These are phyloP conservation scores for Merodon equestris DNA, from an alignment of 2,888 invertebrate genomes.

Conservation along the genomic window DNA sequence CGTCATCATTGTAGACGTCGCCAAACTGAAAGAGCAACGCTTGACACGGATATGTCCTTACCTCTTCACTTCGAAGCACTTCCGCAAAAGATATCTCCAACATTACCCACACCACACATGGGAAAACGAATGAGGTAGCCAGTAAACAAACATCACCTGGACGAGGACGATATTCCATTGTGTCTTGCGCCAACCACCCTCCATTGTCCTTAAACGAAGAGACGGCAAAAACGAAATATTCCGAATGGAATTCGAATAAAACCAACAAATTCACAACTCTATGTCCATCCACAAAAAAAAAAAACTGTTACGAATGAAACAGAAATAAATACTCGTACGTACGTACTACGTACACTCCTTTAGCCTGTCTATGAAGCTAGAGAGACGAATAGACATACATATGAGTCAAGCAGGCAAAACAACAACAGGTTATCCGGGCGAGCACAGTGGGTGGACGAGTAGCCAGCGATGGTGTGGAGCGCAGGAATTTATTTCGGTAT, in stretches of 20 bases:
- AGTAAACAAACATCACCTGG: constrained; percentile 1
- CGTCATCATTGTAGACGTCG: constrained; percentile 17
- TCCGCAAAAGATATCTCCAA: background rate
- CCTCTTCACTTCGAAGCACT: constrained; percentile 18
- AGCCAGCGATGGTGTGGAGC: no score
- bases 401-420: constrained; percentile 11
- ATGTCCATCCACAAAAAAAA: constrained; percentile 17
- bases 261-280: constrained; percentile 2
- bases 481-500: constrained; percentile 29
- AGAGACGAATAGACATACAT: background rate
- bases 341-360: background rate
- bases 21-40: constrained; percentile 42
- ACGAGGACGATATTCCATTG: background rate
- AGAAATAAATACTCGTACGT: constrained; percentile 5
- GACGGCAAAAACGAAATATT: no score
- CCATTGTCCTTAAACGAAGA: no score
- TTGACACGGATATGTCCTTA: constrained; percentile 60
- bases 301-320: constrained; percentile 20
- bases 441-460: no score
- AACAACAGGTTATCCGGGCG: constrained; percentile 55
- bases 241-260: background rate
- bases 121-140: background rate
- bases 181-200: no score
- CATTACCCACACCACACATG: background rate
- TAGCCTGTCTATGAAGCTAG: background rate